Evolutionary conservation across 1,140 invertebrate species (phyloP).

Genomic region (Mercenaria mercenaria): DNA sequence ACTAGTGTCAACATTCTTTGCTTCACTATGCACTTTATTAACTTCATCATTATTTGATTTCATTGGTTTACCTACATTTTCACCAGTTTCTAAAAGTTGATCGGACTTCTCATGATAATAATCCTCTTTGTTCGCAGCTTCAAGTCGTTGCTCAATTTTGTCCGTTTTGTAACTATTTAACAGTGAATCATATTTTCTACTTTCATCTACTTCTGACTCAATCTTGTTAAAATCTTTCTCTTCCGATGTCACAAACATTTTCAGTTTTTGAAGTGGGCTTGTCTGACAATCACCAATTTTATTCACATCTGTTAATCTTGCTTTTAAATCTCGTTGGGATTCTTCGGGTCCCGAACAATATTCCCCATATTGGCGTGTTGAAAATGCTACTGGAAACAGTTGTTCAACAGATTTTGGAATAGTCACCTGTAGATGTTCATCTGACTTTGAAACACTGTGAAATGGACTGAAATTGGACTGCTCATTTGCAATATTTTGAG

Average conservation of each 20-base stretch:
- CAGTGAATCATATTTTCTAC: too few relatives aligned
- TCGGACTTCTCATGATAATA: too few relatives aligned
- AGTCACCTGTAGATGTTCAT: background rate
- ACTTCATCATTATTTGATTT: background rate
- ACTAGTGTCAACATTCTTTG: background rate
- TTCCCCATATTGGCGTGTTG: too few relatives aligned
- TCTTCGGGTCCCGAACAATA: too few relatives aligned
- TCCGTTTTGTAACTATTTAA: too few relatives aligned
- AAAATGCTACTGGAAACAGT: background rate
- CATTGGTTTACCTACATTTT: background rate
- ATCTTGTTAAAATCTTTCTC: background rate
- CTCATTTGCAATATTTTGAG: background rate
- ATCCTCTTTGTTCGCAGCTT: too few relatives aligned
- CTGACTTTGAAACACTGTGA: background rate
- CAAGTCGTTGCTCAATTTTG: too few relatives aligned
- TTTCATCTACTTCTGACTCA: background rate
- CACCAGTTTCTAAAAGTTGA: background rate
- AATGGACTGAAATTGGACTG: too few relatives aligned
- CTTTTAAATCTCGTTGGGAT: background rate
- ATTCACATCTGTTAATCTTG: background rate
- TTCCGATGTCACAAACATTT: constrained; percentile 8
- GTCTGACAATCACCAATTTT: background rate
- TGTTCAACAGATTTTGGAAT: too few relatives aligned
- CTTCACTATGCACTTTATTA: background rate
- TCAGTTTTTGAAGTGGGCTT: background rate